Evolutionary conservation across 2,113 vertebrate genomes (phyloP).

Genomic region (Pelmatolapia mariae): DNA sequence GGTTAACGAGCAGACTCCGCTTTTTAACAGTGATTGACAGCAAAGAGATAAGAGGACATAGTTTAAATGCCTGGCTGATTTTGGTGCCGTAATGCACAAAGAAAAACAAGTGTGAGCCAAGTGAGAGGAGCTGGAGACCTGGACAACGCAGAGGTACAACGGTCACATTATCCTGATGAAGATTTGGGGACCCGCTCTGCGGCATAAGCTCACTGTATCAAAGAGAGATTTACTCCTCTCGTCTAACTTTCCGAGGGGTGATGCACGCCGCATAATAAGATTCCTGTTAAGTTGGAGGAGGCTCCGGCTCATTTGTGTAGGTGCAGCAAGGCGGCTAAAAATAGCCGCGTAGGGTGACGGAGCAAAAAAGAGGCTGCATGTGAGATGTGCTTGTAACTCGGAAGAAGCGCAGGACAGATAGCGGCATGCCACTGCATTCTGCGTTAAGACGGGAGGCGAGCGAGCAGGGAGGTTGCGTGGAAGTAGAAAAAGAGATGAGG

Average conservation of each 20-base stretch:
- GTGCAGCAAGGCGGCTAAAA: constrained; percentile 55
- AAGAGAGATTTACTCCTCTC: constrained; percentile 31
- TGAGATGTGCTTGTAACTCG: neutral
- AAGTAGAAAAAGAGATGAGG: neutral
- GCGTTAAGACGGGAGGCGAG: neutral
- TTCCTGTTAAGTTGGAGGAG: constrained; percentile 30
- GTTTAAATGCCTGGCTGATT: constrained; percentile 27
- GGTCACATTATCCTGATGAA: constrained; percentile 5
- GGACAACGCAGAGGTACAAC: neutral
- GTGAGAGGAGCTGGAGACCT: neutral
- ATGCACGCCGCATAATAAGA: constrained; percentile 34
- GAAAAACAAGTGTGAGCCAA: neutral
- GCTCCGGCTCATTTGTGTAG: constrained; percentile 38
- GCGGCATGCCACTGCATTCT: neutral
- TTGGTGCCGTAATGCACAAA: neutral
- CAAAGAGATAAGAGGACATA: constrained; percentile 2
- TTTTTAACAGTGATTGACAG: constrained; percentile 24
- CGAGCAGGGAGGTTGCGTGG: neutral
- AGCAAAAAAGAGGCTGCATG: constrained; percentile 2
- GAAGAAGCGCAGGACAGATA: neutral
- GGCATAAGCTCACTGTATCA: constrained; percentile 8
- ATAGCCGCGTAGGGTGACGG: constrained; percentile 40
- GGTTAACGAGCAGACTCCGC: neutral
- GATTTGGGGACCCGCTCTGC: constrained; percentile 16
- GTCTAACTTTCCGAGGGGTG: constrained; percentile 22